Percentiles rank a stretch among this genome's conserved stretches.
Evolutionary conservation across 2,888 invertebrate species (phyloP).

Genomic region (Machimus atricapillus): DNA sequence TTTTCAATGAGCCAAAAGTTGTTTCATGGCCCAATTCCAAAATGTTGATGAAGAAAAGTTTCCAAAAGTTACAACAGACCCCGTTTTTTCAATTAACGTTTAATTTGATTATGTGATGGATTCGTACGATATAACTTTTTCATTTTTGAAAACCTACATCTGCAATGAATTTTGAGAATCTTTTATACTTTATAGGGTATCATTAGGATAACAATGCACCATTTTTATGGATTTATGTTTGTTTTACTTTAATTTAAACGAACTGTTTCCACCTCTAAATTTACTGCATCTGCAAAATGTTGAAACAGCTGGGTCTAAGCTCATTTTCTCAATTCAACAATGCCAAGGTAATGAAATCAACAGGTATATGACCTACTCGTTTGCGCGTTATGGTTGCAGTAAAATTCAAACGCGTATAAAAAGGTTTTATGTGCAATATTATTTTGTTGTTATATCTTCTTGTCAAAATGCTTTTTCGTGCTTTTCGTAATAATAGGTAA

Average conservation of each 20-base stretch:
- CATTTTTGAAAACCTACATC: not conserved
- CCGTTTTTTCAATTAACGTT: not conserved
- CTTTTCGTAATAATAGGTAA: not conserved
- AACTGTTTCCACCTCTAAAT: not conserved
- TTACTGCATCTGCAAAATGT: not conserved
- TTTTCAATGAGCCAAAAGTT: not conserved
- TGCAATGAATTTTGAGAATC: not conserved
- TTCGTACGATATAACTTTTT: not conserved
- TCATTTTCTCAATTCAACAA: not conserved
- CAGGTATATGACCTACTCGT: not conserved
- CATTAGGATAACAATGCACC: not conserved
- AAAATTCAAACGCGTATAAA: not conserved
- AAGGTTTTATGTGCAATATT: not conserved
- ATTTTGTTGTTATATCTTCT: not conserved
- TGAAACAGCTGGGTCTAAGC: not conserved
- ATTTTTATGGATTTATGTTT: not conserved
- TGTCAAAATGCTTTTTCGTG: not conserved
- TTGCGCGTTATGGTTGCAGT: not conserved
- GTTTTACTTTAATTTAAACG: not conserved
- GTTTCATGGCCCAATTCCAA: constrained; percentile 12
- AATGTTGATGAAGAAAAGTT: not conserved
- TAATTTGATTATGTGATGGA: not conserved
- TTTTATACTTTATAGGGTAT: not conserved
- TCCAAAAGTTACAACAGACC: not conserved
- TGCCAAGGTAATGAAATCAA: not conserved